A percentile compares a stretch with the other conserved stretches of the same genome.
Conservation (phyloP, 2,797 vertebrate species). For the Chanos chanos region DNA sequence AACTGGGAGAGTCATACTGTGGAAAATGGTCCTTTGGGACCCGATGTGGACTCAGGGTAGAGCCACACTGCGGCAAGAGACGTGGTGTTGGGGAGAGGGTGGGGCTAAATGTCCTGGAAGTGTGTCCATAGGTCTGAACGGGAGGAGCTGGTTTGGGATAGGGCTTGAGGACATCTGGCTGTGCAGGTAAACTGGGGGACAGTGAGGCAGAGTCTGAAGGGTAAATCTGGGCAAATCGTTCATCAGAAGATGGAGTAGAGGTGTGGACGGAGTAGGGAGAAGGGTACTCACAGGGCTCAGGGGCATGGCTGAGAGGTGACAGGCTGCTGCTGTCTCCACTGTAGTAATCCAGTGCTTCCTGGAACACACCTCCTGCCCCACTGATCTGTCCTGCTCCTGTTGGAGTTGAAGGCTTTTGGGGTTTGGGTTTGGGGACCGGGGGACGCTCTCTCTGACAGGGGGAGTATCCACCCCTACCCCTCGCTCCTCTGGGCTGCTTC, state of each 20-base stretch:
- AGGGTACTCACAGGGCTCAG: constrained; percentile 92
- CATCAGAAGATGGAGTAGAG: constrained; percentile 94
- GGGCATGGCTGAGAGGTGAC: constrained; percentile 87
- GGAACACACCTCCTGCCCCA: constrained; percentile 76
- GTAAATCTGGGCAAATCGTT: constrained; percentile 88
- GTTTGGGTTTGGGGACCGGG: constrained; percentile 75
- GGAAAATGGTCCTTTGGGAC: constrained; percentile 84
- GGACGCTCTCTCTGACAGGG: constrained; percentile 87
- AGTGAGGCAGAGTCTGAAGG: constrained; percentile 82
- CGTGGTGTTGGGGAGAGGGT: constrained; percentile 89
- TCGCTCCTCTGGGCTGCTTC: constrained; percentile 44
- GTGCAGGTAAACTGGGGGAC: constrained; percentile 85
- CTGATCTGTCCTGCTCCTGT: constrained; percentile 60
- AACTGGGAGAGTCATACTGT: constrained; percentile 94
- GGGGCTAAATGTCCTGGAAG: constrained; percentile 90
- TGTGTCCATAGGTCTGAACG: constrained; percentile 74
- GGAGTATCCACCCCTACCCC: constrained; percentile 83
- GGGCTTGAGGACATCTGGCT: constrained; percentile 82
- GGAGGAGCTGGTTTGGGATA: constrained; percentile 69
- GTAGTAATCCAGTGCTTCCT: constrained; percentile 95
- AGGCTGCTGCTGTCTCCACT: constrained; percentile 97
- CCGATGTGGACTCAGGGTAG: constrained; percentile 71
- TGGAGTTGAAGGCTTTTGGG: constrained; percentile 79
- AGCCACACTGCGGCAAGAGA: constrained; percentile 69
- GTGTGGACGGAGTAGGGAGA: constrained; percentile 96